Percentiles rank a stretch among this genome's conserved stretches.
Evolutionary conservation across 2,888 invertebrate genomes (phyloP).

Genomic region (Miltochrista miniata): DNA sequence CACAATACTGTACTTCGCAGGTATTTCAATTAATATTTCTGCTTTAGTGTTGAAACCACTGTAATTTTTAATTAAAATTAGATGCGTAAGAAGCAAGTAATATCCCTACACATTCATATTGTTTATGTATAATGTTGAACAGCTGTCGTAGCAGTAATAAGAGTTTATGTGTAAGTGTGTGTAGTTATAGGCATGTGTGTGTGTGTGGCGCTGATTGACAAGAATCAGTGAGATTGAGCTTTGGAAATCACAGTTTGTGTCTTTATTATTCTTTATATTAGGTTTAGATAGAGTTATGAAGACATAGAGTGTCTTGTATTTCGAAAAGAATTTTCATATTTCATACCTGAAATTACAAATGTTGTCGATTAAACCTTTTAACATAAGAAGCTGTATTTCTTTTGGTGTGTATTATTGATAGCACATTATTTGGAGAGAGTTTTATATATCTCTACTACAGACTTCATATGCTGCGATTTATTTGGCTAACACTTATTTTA

Average conservation of each 20-base stretch:
- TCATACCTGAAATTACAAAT: background rate
- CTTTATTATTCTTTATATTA: constrained; percentile 22
- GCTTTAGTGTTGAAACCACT: no score
- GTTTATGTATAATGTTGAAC: constrained; percentile 4
- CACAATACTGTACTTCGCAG: no score
- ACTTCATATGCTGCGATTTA: no score
- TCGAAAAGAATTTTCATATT: background rate
- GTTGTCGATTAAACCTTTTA: background rate
- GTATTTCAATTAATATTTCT: no score
- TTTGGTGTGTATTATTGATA: no score
- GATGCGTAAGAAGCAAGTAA: background rate
- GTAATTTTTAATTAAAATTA: constrained; percentile 4
- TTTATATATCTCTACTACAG: no score
- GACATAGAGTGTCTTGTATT: constrained; percentile 2
- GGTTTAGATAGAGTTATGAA: constrained; percentile 10
- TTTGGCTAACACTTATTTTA: no score
- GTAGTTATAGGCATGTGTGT: constrained; percentile 17
- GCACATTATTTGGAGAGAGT: no score
- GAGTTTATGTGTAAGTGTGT: constrained; percentile 25
- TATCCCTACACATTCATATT: background rate
- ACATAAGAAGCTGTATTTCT: background rate
- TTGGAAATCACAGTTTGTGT: constrained; percentile 28
- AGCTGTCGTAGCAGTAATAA: constrained; percentile 6
- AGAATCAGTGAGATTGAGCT: constrained; percentile 52
- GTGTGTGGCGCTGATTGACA: constrained; percentile 62